Evolutionary conservation across 2,113 vertebrate genomes (phyloP), one percentile per base, ranked within the genome.

Genomic region (Pseudorectes ferrugineus): DNA sequence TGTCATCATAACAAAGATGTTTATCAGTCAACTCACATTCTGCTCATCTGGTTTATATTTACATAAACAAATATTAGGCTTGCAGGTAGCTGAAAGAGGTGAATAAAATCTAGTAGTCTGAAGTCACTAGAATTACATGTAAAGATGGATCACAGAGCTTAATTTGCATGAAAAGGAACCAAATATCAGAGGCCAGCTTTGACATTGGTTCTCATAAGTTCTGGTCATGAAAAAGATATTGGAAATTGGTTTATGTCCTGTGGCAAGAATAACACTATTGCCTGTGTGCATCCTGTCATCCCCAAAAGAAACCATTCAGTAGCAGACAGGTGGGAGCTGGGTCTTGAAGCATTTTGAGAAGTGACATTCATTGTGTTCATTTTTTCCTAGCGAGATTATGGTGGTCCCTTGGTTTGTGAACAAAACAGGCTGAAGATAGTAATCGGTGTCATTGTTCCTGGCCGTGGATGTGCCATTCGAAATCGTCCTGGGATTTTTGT

Each of bases 401-500:
- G 99, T 17, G 99, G 99, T 58, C 99, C 99, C 28, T 97, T 99
- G 72, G 98, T 99, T 81, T 99, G 99, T 94, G 98, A 99, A 93
- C 99, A 99, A n/a, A 98, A 99, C 54, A 98, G 98, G 49, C 98
- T 98, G 96, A 98, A 98, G 96, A 98, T 99, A 65, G 98, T 99
- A n/a, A 98, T 98, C 51, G 99, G 99, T 19, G 98, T 99, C 62
- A 99, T 99, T 63, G 98, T 99, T 89, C 99, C 99, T 42, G 99
- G 99, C 72, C 98, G 99, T 33, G 99, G 99, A 88, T 99, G 99
- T 31, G 99, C 99, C 40, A 97, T 98, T 58, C 98, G 98, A 89
- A 99, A 99, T 93, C 99, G 99, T 49, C 99, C 99, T 12, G 98
- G 98, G 38, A 98, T 99, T 94, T 99, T 99, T 95, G 98, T 99